phyloP scores from a whole-genome alignment of 2,888 invertebrate species.

The Dynastes grantii region DNA sequence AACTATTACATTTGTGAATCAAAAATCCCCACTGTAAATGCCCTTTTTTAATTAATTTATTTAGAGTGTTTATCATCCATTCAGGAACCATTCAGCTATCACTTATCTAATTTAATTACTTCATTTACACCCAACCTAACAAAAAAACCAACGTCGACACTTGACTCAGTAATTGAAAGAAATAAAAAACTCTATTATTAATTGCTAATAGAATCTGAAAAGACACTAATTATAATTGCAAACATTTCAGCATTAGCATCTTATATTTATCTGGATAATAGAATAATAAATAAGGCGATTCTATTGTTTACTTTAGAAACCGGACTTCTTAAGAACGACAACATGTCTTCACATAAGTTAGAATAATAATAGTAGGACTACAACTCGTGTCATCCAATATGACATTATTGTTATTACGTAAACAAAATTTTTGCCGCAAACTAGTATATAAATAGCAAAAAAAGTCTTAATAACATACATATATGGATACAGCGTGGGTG shows the following conservation, averaged over 20 bases:
- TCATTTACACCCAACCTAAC: background rate
- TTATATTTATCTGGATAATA: background rate
- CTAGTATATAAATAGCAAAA: no score
- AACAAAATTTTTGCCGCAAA: no score
- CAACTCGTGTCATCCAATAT: background rate
- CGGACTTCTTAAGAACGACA: constrained; percentile 10
- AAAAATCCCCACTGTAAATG: no score
- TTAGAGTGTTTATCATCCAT: no score
- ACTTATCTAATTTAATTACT: no score
- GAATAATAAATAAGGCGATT: no score
- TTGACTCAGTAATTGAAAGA: background rate
- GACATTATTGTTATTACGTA: background rate
- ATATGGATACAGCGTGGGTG: no score
- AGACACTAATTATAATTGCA: constrained; percentile 1
- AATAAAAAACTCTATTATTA: background rate
- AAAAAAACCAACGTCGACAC: background rate
- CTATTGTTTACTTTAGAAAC: constrained; percentile 10
- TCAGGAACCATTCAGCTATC: no score
- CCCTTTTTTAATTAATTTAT: no score
- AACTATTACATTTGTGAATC: no score
- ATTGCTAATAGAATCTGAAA: background rate
- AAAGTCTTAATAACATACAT: no score
- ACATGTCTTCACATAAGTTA: background rate
- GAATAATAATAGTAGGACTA: background rate
- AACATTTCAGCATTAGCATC: constrained; percentile 14